Evolutionary conservation across 2,113 vertebrate species (phyloP), one percentile per base, ranked within the genome.

Genomic region (Taxidea taxus): DNA sequence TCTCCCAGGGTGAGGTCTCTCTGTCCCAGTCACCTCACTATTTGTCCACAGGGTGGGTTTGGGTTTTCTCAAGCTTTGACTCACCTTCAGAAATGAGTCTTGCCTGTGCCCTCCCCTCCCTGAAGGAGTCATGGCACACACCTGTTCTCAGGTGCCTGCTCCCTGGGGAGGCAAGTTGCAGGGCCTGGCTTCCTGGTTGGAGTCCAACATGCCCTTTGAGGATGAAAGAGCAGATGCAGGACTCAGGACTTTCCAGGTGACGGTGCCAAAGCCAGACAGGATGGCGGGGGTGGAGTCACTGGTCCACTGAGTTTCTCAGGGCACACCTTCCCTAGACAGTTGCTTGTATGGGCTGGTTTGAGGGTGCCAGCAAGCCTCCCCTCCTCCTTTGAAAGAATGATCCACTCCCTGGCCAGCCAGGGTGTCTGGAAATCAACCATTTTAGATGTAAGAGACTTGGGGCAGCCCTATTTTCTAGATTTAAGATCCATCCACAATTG

Each of bases 51-150:
- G 90, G 98, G 97, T 90, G 95, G 91, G 25, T 90, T 62, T 87
- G 42, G 58, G 62, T 37, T 97, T 96, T 97, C 96, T 97, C 96
- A 97, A 96, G 93, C 90, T 92, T 95, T 98, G 97, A 97, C 75
- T 98, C 97, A 97, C 68, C 37, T 93, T 68, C 56, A 95, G 87
- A 92, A 97, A 94, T 87, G 77, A 98, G 47, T 88, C 88, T 80
- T 70, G 13, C 87, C 84, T 83, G 34, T 68, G n/a, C 31, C 91
- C 47, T 97, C 60, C 96, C 97, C 39, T 97, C 90, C 93, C 91
- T 85, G 56, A 85, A 44, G 84, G 64, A 78, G 86, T 95, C 91
- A 93, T 4, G 25, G 68, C 14, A 84, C 83, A 84, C 56, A 96
- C 89, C 87, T 97, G 80, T 44, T 75, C 86, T 83, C 56, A 77